Conservation (phyloP, 2,888 invertebrate species). For the Rhagonycha fulva region DNA sequence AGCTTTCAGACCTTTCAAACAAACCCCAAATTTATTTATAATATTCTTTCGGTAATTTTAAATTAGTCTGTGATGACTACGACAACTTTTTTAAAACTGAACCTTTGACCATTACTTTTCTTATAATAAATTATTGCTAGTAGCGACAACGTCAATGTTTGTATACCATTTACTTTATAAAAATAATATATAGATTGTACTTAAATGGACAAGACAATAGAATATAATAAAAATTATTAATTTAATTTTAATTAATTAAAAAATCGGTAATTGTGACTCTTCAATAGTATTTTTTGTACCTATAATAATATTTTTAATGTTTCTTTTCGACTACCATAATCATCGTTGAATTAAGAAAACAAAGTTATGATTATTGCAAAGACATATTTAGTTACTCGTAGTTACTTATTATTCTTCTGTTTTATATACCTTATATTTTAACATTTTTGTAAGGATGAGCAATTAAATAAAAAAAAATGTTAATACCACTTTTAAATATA, state of each 20-base stretch:
- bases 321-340: background rate
- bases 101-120: slow-evolving; percentile 4
- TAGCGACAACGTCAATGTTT: background rate
- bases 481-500: background rate
- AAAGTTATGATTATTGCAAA: background rate
- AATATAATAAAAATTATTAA: background rate
- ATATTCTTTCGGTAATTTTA: slow-evolving; percentile 36
- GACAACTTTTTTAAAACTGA: slow-evolving; percentile 10
- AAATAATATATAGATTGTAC: background rate
- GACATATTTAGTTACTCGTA: background rate
- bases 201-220: background rate
- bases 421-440: background rate
- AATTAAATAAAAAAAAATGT: background rate
- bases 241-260: background rate
- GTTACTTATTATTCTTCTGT: background rate
- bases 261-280: background rate
- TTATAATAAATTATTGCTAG: background rate
- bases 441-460: background rate
- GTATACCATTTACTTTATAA: background rate
- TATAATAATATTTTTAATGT: background rate
- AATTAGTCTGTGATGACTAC: slow-evolving; percentile 9
- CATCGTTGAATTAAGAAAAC: background rate
- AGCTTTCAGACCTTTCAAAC: slow-evolving; percentile 45
- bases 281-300: background rate
- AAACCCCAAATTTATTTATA: slow-evolving; percentile 53